phyloP scores from a whole-genome alignment of 2,113 vertebrate species.

The Callithrix jacchus region DNA sequence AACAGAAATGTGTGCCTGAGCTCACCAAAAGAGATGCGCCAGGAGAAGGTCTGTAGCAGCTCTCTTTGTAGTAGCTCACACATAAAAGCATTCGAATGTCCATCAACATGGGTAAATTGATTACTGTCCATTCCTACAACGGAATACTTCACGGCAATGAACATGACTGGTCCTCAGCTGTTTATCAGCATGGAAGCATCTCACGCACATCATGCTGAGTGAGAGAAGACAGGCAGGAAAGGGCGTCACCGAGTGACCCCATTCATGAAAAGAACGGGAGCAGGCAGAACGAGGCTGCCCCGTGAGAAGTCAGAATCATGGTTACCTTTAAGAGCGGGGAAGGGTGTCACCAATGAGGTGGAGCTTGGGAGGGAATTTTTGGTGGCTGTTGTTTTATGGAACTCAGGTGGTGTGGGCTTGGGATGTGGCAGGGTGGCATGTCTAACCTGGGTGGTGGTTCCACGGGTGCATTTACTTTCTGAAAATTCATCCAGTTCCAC shows the following conservation, averaged over 20 bases:
- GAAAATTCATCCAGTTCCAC: not conserved
- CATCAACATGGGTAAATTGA: fast-evolving
- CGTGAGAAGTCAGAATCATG: not conserved
- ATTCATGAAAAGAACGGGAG: not conserved
- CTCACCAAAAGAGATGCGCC: not conserved
- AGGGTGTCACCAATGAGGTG: too few relatives aligned
- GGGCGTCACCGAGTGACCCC: not conserved
- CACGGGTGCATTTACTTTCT: not conserved
- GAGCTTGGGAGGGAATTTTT: not conserved
- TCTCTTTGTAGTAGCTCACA: not conserved
- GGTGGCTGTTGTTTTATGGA: too few relatives aligned
- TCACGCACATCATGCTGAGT: not conserved
- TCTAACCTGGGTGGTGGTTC: too few relatives aligned
- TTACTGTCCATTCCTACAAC: fast-evolving
- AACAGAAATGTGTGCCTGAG: fast-evolving
- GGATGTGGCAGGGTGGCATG: not conserved
- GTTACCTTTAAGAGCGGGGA: not conserved
- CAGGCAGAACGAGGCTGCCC: too few relatives aligned
- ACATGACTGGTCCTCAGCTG: fast-evolving
- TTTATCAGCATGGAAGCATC: too few relatives aligned
- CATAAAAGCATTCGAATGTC: not conserved
- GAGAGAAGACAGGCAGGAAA: not conserved
- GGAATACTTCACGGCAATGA: not conserved
- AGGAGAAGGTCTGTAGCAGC: not conserved
- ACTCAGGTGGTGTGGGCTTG: not conserved